Conservation (phyloP, 2,797 vertebrate species). For the Pelobates cultripes region DNA sequence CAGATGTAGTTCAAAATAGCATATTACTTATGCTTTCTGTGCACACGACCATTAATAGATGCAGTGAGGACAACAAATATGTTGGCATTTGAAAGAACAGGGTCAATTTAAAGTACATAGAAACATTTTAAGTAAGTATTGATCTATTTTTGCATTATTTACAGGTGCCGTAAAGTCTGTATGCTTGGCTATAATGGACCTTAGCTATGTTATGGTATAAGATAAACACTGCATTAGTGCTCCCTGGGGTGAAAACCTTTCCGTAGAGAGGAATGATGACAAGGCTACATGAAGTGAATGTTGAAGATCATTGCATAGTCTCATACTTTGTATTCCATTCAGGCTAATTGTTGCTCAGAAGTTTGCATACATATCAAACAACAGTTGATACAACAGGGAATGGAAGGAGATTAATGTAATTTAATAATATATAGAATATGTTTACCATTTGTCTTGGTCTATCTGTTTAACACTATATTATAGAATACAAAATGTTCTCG, state of each 20-base stretch:
- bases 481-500: conserved; percentile 43
- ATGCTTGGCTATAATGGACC: conserved; percentile 58
- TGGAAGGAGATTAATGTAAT: conserved; percentile 38
- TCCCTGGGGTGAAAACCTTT: conserved; percentile 55
- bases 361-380: conserved; percentile 51
- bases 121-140: conserved; percentile 63
- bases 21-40: neutral
- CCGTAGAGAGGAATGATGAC: conserved; percentile 37
- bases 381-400: conserved; percentile 55
- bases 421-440: conserved; percentile 52
- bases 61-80: neutral
- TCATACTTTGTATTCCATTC: conserved; percentile 39
- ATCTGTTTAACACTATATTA: conserved; percentile 53
- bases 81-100: conserved; percentile 52
- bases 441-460: conserved; percentile 38
- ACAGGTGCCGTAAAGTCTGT: conserved; percentile 60
- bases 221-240: conserved; percentile 61
- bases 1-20: neutral
- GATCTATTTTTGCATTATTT: conserved; percentile 68
- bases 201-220: conserved; percentile 59
- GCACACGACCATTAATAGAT: conserved; percentile 14
- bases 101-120: conserved; percentile 46
- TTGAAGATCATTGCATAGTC: conserved; percentile 41
- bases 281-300: conserved; percentile 43
- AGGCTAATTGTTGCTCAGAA: conserved; percentile 54